phyloP scores from a whole-genome alignment of 64 coral and sea anemone genomes.

The Cladopsammia gracilis region DNA sequence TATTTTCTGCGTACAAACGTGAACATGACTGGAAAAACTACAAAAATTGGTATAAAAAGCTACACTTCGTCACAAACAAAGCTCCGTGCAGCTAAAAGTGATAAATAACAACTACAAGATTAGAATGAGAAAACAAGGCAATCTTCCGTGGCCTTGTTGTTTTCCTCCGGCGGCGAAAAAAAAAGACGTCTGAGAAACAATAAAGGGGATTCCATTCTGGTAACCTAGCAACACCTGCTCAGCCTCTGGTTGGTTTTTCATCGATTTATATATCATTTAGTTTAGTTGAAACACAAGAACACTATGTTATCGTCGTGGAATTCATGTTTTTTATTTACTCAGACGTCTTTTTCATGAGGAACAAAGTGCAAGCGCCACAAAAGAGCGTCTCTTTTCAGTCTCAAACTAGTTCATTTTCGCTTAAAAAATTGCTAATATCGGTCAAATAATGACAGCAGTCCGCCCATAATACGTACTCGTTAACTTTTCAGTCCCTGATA shows the following conservation, averaged over 20 bases:
- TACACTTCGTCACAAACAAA: background rate
- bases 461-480: too few relatives aligned
- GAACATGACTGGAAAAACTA: background rate
- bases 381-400: too few relatives aligned
- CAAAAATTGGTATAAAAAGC: background rate
- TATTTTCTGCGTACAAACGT: constrained; percentile 5
- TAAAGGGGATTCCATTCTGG: too few relatives aligned
- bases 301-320: too few relatives aligned
- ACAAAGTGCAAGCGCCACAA: too few relatives aligned
- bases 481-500: too few relatives aligned
- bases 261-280: background rate
- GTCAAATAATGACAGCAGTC: too few relatives aligned
- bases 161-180: background rate
- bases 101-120: background rate
- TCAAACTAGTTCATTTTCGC: too few relatives aligned
- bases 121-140: background rate
- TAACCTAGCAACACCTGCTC: too few relatives aligned
- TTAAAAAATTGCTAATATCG: too few relatives aligned
- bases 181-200: background rate
- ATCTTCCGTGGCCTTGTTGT: background rate
- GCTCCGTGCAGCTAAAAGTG: background rate
- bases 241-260: background rate
- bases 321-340: background rate
- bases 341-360: background rate
- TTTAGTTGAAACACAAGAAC: background rate